Base-by-base conservation (phyloP, 2,113 vertebrate species). In the Protobothrops mucrosquamatus region DNA sequence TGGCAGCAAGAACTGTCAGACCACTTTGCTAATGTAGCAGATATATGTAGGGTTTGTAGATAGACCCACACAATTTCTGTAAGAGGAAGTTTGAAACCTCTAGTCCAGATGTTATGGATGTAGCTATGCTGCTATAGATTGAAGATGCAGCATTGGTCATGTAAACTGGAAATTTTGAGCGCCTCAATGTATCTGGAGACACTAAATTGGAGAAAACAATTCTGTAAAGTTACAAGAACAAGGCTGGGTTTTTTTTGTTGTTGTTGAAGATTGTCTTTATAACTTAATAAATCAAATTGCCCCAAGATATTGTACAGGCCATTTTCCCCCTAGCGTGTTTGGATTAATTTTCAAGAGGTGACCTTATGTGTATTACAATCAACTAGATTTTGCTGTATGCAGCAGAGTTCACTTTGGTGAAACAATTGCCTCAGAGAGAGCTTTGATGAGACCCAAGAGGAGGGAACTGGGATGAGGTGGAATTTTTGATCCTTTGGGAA, bases 401-500 rank as follows among this genome's bases (percentile, higher is more conserved):
- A 9, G 0, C 1, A 9, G 46, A 69, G 3, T 48, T 92, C n/a
- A 61, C 34, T 39, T 11, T 1, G 0, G 24, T 69, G 51, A 56
- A 92, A n/a, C 7, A 22, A 39, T 39, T 69, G 57, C 61, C 89
- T 92, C 61, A 9, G 34, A n/a, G 56, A 87, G 11, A 11, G 14
- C 26, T 90, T 3, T 0, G 81, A 48, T 43, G 90, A 39, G n/a
- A 56, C 88, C 18, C 8, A 74, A 89, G 64, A 89, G 90, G n/a
- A 3, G 8, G 10, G 12, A 91, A 22, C n/a, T n/a, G 11, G 43
- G 51, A 52, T 90, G 57, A 57, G 34, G 52, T 91, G 64, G 93
- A 88, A 87, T 90, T 69, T 61, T 52, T 87, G 86, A 92, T 93
- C 87, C 57, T 29, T 92, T 55, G 56, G 48, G 54, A 74, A 93